Percentiles rank a stretch among this genome's conserved stretches.
Evolutionary conservation across 2,888 invertebrate species (phyloP).

Genomic region (Strigamia maritima): DNA sequence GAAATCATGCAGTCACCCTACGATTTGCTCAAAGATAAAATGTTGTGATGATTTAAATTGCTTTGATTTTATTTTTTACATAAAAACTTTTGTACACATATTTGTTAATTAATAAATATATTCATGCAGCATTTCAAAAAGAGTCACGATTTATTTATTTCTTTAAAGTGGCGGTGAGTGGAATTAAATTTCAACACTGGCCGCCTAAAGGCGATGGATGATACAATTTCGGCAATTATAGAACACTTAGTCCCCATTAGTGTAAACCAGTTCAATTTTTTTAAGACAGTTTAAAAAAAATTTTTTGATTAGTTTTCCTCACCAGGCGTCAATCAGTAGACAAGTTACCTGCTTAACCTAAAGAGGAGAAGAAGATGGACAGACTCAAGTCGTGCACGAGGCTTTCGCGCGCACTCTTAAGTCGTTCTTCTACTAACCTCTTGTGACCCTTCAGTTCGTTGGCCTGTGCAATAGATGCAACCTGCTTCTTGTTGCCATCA

Average conservation of each 20-base stretch:
- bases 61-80: neutral
- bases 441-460: constrained; percentile 11
- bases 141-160: neutral
- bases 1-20: neutral
- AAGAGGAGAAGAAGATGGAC: neutral
- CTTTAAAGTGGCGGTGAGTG: neutral
- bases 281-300: neutral
- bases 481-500: constrained; percentile 19
- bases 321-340: neutral
- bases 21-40: neutral
- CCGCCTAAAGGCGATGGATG: too few species aligned
- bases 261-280: constrained; percentile 8
- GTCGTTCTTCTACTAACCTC: neutral
- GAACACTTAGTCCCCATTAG: neutral
- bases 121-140: constrained; percentile 9
- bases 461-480: constrained; percentile 18
- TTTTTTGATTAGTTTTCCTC: neutral
- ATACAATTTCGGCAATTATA: neutral
- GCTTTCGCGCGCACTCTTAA: constrained; percentile 12
- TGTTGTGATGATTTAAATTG: neutral
- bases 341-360: neutral
- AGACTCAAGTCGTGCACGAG: neutral
- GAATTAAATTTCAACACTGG: too few species aligned
- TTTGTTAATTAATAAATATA: neutral
- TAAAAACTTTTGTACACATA: constrained; percentile 2